A percentile compares a stretch with the other conserved stretches of the same genome.
These are phyloP conservation scores for Adela reaumurella DNA, from an alignment of 2,888 invertebrate genomes.

Conservation along the genomic window DNA sequence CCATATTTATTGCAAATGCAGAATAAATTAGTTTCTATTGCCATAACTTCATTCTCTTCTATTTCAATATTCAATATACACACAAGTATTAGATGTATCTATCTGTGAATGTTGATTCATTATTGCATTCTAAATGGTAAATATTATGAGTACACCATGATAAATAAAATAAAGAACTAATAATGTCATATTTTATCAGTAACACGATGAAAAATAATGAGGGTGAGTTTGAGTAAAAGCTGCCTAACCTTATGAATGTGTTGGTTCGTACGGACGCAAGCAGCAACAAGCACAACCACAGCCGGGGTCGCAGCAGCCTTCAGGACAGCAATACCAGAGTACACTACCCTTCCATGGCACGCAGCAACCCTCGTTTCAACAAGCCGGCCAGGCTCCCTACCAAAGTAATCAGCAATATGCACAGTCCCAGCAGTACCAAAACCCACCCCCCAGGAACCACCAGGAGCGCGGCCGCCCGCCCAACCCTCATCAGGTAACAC, in stretches of 20 bases:
- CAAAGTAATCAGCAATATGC: slow-evolving; percentile 40
- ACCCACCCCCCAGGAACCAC: slow-evolving; percentile 51
- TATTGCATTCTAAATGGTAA: no score
- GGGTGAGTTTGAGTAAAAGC: no score
- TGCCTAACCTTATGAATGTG: slow-evolving; percentile 56
- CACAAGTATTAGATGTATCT: no score
- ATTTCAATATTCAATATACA: no score
- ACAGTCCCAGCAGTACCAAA: slow-evolving; percentile 27
- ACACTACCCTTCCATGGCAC: slow-evolving; percentile 55
- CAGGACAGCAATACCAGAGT: slow-evolving; percentile 50
- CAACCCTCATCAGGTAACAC: slow-evolving; percentile 42
- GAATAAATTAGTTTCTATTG: no score
- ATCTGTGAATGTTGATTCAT: no score
- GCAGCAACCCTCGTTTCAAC: slow-evolving; percentile 52
- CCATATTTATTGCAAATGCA: no score
- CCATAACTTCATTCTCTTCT: no score
- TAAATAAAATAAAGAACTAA: no score
- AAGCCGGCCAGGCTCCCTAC: slow-evolving; percentile 37
- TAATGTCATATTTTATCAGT: no score
- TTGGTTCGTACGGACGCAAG: slow-evolving; percentile 59
- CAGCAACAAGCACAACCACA: slow-evolving; percentile 56
- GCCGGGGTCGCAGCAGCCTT: slow-evolving; percentile 52
- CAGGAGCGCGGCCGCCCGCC: slow-evolving; percentile 52
- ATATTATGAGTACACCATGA: no score
- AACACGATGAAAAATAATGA: no score